Evolutionary conservation across 2,797 vertebrate species (phyloP), one percentile per base, ranked within the genome.

Genomic region (Rhinoraja longicauda): DNA sequence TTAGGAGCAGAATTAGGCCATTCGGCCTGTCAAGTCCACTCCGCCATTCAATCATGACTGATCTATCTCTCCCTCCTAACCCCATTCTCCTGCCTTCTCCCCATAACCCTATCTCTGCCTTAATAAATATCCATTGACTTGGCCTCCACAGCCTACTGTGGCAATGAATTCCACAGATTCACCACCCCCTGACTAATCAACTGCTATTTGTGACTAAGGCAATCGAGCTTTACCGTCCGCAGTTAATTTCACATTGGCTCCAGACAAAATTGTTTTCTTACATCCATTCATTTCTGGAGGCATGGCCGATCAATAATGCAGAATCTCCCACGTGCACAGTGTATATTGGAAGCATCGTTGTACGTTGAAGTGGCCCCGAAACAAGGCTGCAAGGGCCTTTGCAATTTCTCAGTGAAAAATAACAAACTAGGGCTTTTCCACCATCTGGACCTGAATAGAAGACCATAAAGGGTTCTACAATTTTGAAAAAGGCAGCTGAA

Each of bases 381-480:
- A 86, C 82, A 59, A 86, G 82, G 57, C 53, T 59, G 82, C 29
- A 62, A 86, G 57, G 82, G 29, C 5, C 53, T 86, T 86, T 53
- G 82, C 82, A 86, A 82, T 29, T 86, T 86, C 53, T 59, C 59
- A 59, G 82, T 86, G 57, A 86, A 86, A 86, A 29, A 29, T 10
- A 57, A 82, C 57, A 53, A 86, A 86, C 82, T 86, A 10, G 86
- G 82, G 57, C 26, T 62, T 29, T 53, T n/a, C 29, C 82, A 86
- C 53, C 82, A 86, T 86, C 82, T 57, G 53, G 82, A 86, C 57
- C 57, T 62, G 82, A 29, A n/a, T 13, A 13, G 82, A 86, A 17
- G 82, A 29, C 82, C 57, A 86, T 86, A 86, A 86, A 86, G 53
- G 59, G 10, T 62, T 86, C 82, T 86, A 62, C 62, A 57, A 86